Base-by-base conservation (phyloP, 2,113 vertebrate species). In the Hippocampus guttulatus region DNA sequence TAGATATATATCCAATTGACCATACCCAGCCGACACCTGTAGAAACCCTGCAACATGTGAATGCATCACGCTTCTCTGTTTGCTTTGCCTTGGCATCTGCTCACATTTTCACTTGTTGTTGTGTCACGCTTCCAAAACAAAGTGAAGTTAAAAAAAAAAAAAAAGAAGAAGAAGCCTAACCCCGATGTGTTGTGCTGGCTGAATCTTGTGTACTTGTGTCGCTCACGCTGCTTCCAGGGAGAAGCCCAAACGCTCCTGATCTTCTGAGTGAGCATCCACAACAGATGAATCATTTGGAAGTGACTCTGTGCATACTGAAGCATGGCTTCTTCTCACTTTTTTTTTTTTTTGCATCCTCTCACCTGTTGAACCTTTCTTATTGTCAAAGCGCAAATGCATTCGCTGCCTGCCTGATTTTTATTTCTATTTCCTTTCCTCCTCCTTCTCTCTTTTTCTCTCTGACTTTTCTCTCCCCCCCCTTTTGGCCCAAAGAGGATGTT, bases 401-500 rank as follows among this genome's bases (percentile, higher is more conserved):
- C 47, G 77, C 80, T 55, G 82, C 76, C 83, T 58, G 82, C 82
- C 86, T 91, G 82, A 85, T 83, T 71, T 38, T 68, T 23, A 60
- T 49, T 51, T 21, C 51, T 54, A 51, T 27, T 20, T 8, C 52
- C 54, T 54, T 54, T 64, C 72, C 54, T 71, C 51, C 73, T 62
- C 64, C 51, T 69, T 41, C 52, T 66, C 60, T 80, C 81, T 88
- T 71, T 88, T 77, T 82, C 72, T 92, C 76, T 87, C 75, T 88
- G 79, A 90, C 79, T 93, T 89, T 88, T 78, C 93, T 93, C 77
- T 91, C 85, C 88, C 90, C 82, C 86, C 88, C 90, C 82, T 71
- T 88, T 93, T 92, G 92, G 92, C 93, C 92, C 90, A 82, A 95
- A 99, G 97, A 98, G 95, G 96, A 98, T 92, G 96, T 99, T 95